Percentiles rank a stretch among this genome's conserved stretches.
phyloP scores from a whole-genome alignment of 1,140 invertebrate genomes.

The Brachionus calyciflorus region DNA sequence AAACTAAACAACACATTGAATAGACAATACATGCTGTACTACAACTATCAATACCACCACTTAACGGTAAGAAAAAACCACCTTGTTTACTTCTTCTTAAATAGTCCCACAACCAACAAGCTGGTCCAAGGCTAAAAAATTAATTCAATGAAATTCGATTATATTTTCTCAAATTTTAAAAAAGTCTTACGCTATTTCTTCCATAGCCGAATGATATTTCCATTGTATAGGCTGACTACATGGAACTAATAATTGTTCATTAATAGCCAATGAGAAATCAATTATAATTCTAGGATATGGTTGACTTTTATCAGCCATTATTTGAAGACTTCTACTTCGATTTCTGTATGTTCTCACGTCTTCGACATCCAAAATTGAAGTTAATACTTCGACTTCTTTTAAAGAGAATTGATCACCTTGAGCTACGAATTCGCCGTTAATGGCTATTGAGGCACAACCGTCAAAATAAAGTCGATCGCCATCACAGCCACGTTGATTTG shows the following conservation, averaged over 20 bases:
- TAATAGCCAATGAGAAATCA: conserved; percentile 75
- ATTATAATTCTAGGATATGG: conserved; percentile 76
- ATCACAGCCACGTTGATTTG: conserved; percentile 92
- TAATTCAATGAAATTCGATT: not conserved
- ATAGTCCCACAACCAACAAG: conserved; percentile 99
- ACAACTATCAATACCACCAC: conserved; percentile 95
- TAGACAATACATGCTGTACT: conserved; percentile 88
- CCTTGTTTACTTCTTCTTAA: conserved; percentile 76
- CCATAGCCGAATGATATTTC: conserved; percentile 66
- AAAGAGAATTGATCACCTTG: conserved; percentile 81
- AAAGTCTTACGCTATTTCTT: conserved; percentile 59
- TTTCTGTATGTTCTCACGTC: conserved; percentile 80
- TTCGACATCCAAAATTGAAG: conserved; percentile 84
- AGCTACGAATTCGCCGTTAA: conserved; percentile 84
- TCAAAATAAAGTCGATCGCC: conserved; percentile 91
- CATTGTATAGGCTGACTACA: conserved; percentile 61
- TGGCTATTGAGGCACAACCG: conserved; percentile 82
- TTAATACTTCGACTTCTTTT: conserved; percentile 86
- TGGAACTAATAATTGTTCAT: conserved; percentile 58
- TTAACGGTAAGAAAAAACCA: conserved; percentile 92
- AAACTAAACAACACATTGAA: conserved; percentile 76
- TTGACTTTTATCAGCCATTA: conserved; percentile 65
- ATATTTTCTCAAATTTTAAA: not conserved
- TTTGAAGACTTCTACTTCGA: conserved; percentile 61
- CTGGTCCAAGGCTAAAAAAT: conserved; percentile 68